Evolutionary conservation across 2,797 vertebrate species (phyloP).

Genomic region (Microtus californicus): DNA sequence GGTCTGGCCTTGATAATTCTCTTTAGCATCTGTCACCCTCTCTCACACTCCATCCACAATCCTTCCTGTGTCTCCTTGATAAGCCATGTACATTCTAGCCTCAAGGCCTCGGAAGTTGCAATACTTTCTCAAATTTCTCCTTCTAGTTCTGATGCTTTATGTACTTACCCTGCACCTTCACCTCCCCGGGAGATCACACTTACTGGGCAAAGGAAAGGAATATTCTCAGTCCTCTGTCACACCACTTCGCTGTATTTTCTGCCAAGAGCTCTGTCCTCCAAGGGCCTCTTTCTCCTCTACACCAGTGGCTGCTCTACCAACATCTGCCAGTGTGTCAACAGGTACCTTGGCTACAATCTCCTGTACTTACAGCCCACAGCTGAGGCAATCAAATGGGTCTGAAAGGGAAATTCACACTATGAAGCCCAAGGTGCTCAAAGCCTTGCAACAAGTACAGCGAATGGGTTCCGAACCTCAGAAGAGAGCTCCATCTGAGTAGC

Average conservation of each 20-base stretch:
- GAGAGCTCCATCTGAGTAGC: not conserved
- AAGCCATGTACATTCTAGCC: not conserved
- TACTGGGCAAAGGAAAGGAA: not conserved
- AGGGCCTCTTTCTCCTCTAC: not conserved
- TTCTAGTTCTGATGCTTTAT: not conserved
- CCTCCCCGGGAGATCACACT: not conserved
- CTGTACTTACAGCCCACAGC: not conserved
- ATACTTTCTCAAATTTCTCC: not conserved
- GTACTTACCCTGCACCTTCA: not conserved
- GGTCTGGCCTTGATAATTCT: not conserved
- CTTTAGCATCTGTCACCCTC: not conserved
- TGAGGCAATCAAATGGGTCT: not conserved
- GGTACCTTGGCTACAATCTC: not conserved
- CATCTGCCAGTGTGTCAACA: not conserved
- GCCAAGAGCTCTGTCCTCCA: slow-evolving; percentile 14
- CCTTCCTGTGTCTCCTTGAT: not conserved
- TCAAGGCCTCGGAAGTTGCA: not conserved
- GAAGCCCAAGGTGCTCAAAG: not conserved
- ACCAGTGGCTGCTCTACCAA: not conserved
- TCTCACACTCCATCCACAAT: not conserved
- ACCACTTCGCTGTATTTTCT: not conserved
- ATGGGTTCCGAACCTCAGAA: not conserved
- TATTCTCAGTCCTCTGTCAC: not conserved
- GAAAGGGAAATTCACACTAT: not conserved
- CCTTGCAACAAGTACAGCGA: not conserved